These are phyloP conservation scores for Sinohyriopsis cumingii DNA, from an alignment of 2,888 invertebrate genomes.

Conservation along the genomic window DNA sequence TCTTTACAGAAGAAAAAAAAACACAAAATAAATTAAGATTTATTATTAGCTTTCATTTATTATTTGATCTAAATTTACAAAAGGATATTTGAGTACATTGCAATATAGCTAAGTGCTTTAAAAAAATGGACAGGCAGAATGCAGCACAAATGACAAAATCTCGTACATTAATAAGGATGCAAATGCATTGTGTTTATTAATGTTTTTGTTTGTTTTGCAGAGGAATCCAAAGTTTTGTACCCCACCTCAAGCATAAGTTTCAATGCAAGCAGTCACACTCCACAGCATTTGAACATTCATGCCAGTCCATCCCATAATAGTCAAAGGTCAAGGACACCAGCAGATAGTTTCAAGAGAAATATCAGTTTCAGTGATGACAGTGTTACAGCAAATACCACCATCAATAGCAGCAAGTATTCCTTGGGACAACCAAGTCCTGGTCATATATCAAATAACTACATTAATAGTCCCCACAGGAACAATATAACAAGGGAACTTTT, in stretches of 20 bases:
- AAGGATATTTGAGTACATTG: no score
- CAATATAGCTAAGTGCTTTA: no score
- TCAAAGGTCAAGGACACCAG: conserved; percentile 7
- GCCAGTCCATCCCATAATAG: no score
- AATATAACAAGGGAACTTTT: conserved; percentile 30
- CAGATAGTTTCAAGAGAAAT: conserved; percentile 45
- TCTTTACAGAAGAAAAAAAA: no score
- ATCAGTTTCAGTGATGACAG: conserved; percentile 66
- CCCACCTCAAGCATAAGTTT: conserved; percentile 8
- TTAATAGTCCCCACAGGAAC: conserved; percentile 25
- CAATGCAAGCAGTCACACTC: conserved; percentile 4
- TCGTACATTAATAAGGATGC: no score
- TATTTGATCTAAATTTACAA: no score
- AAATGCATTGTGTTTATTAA: neutral
- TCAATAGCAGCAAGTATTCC: conserved; percentile 43
- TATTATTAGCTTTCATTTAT: no score
- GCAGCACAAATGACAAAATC: no score
- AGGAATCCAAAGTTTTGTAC: conserved; percentile 28
- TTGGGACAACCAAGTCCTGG: conserved; percentile 13
- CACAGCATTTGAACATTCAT: no score
- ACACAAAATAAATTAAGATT: no score
- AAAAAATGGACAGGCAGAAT: no score
- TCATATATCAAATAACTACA: conserved; percentile 1
- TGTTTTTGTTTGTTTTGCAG: conserved; percentile 22
- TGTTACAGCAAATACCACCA: conserved; percentile 55